Evolutionary conservation across 2,113 vertebrate genomes (phyloP), one percentile per base, ranked within the genome.

Genomic region (Tenrec ecaudatus): DNA sequence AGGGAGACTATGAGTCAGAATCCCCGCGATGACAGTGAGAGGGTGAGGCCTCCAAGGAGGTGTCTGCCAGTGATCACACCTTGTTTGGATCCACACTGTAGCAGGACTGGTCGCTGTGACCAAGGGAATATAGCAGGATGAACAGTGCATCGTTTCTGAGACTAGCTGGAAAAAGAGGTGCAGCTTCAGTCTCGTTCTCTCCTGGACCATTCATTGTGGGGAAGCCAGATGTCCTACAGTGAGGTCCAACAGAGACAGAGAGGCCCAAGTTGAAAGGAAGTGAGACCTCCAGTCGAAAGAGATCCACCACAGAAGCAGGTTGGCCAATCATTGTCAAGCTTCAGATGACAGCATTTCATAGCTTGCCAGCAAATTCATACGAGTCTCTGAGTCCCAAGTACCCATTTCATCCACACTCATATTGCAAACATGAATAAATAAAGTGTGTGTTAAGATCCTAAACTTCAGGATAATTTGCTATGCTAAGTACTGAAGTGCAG

Each of bases 401-500:
- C 12, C 12, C 6, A 38, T 73, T 27, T 43, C n/a, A 43, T 62
- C 53, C 4, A 36, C 11, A 73, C 86, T 47, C 1, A 9, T 71
- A 64, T 53, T 53, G 47, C 47, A 62, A 22, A 62, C 15, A 62
- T 62, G 23, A 22, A 62, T 62, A 80, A 43, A 83, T 77, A 2
- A 31, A 53, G 47, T 53, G 43, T 10, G 10, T 47, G 6, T 53
- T 53, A 53, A 53, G 47, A 53, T 53, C 11, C 6, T 68, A 36
- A 57, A 62, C 83, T 77, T 92, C 57, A 25, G 88, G 66, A 25
- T 83, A 47, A 77, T 86, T 94, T 93, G 47, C 88, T 95, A 29
- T 75, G 29, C 6, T 90, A 31, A 22, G 23, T 15, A 84, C 92
- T 86, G 92, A 86, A 68, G 82, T 73, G 31, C 40, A 82, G 23